These are phyloP conservation scores for Drosophila heteroneura DNA, from an alignment of 2,888 invertebrate genomes.

Conservation along the genomic window DNA sequence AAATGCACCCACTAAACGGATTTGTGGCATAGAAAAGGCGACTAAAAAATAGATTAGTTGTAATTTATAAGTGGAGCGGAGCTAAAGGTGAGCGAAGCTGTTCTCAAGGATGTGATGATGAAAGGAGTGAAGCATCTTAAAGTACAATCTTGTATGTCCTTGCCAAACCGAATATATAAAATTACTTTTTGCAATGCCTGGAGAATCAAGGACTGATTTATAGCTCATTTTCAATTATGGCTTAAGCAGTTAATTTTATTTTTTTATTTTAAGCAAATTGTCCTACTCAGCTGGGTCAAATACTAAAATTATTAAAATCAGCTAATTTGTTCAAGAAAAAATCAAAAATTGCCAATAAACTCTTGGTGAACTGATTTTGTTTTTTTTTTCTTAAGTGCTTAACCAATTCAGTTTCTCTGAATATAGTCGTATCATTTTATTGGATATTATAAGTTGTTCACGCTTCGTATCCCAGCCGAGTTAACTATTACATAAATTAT, in stretches of 20 bases:
- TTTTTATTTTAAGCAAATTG: neutral
- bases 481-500: too few species aligned
- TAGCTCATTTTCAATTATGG: neutral
- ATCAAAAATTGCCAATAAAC: neutral
- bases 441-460: too few species aligned
- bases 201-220: neutral
- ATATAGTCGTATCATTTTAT: too few species aligned
- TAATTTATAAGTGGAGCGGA: conserved; percentile 28
- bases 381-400: neutral
- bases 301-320: neutral
- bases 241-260: fast-evolving
- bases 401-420: neutral
- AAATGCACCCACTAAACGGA: conserved; percentile 68
- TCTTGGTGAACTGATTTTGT: neutral
- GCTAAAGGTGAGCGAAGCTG: neutral
- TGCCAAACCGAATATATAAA: neutral
- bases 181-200: neutral
- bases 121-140: neutral
- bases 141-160: neutral
- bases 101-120: neutral
- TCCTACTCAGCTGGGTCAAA: neutral
- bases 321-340: neutral
- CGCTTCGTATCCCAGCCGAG: neutral
- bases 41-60: conserved; percentile 51
- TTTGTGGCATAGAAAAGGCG: conserved; percentile 45